These are phyloP conservation scores for Drosophila nigromelanica DNA, from an alignment of 1,140 invertebrate genomes.

Conservation along the genomic window DNA sequence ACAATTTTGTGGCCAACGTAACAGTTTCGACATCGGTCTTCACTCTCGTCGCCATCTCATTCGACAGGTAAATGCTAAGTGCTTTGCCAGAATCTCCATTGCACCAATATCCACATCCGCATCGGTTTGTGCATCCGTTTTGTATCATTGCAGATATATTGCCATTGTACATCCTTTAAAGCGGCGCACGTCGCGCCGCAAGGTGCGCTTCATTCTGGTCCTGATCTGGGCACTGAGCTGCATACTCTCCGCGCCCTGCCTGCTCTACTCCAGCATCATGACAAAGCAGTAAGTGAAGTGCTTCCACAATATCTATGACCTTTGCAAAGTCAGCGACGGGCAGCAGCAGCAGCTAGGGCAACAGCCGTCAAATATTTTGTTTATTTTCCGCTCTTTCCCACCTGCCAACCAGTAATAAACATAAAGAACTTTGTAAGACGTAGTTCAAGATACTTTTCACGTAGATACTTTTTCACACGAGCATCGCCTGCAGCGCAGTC, in stretches of 20 bases:
- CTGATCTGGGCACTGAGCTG: conserved; percentile 93
- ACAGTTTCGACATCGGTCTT: conserved; percentile 96
- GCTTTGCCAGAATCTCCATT: conserved; percentile 12
- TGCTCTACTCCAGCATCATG: conserved; percentile 92
- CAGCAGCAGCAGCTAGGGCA: conserved; percentile 9
- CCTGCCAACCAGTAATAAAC: conserved; percentile 32
- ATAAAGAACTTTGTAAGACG: conserved; percentile 67
- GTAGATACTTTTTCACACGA: conserved; percentile 2
- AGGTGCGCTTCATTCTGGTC: conserved; percentile 90
- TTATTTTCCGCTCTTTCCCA: conserved; percentile 9
- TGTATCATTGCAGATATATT: conserved; percentile 89
- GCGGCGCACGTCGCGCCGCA: conserved; percentile 91
- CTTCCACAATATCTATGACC: conserved; percentile 11
- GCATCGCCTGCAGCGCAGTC: conserved; percentile 31
- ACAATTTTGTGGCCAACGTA: conserved; percentile 94
- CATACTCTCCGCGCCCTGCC: conserved; percentile 91
- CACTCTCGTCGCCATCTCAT: conserved; percentile 92
- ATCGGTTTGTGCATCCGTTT: conserved; percentile 15
- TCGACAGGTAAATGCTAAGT: conserved; percentile 89
- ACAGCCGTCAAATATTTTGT: conserved; percentile 26
- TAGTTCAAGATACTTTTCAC: conserved; percentile 21
- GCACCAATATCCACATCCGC: conserved; percentile 27
- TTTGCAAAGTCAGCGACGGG: conserved; percentile 18
- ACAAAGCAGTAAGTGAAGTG: conserved; percentile 87
- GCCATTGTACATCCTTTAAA: conserved; percentile 95